Base-by-base conservation (phyloP, 2,113 vertebrate genomes). In the Mastomys natalensis region DNA sequence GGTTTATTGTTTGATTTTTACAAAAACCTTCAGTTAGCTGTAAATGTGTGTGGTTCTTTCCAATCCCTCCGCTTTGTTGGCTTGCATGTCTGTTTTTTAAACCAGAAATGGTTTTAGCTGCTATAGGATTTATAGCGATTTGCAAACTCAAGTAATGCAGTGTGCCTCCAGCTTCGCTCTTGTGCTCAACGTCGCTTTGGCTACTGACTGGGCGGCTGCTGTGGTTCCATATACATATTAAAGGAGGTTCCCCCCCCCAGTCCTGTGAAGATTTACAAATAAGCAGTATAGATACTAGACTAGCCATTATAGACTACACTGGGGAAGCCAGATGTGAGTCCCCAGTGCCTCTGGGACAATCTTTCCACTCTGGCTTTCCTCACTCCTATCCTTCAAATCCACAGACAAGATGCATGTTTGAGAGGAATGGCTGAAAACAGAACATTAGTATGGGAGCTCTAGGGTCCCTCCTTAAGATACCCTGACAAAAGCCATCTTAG, bases 351-450 rank as follows among this genome's bases (percentile, higher is more conserved):
- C 95, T 85, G 26, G 17, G 51, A 31, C 8, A 24, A 4, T 29
- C 40, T 22, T 29, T 12, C 43, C 60, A 26, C 81, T 60, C 29
- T 15, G 0, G 0, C 13, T 81, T 51, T 3, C 34, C 40, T 45
- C 19, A 0, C 0, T 0, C 17, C 45, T 48, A 7, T 19, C 55
- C 51, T 58, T 70, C 34, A 22, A 22, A 60, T 10, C 17, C 1
- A 13, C 11, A 43, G n/a, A 12, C 13, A n/a, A 3, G 4, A 48
- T 16, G 11, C 4, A 26, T 40, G 11, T 60, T 31, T 37, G n/a
- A 89, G 77, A 48, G 8, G 40, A 45, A 29, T 82, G 34, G 40
- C 51, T 80, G 26, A 78, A 48, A 78, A 68, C 40, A 66, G 26
- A 87, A 82, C 37, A 45, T 34, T 16, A 3, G 40, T 21, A 40